Base-by-base conservation (phyloP, 35 echinoderm and acorn worm species). In the Anneissia japonica region DNA sequence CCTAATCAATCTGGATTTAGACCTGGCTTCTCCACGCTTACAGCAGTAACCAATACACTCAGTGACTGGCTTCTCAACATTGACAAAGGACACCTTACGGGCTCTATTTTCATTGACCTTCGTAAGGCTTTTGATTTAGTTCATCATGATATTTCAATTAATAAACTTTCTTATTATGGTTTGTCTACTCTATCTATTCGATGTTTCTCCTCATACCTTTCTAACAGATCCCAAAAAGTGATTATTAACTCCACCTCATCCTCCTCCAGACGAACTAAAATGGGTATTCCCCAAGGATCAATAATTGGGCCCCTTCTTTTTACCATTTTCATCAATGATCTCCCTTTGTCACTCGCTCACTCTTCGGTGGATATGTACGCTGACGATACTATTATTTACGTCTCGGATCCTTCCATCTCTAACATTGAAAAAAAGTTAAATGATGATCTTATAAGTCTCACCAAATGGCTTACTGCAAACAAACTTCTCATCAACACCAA, bases 71-170 rank as follows among this genome's bases (percentile, higher is more conserved):
- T 80, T 36, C n/a, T 0, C 9, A 33, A 26, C 7, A 32, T 80
- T 21, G 83, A 85, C 7, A 16, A 73, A 19, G 56, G 46, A 3
- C 19, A 85, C 26, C 73, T 55, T 10, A 85, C 83, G 30, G 39
- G 39, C 74, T 31, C 39, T 56, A 77, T 90, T 46, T 74, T 90
- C 4, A 73, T 90, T 12, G 83, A 94, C 74, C 81, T 86, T 46
- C 79, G 83, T 55, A 82, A 89, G 14, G 92, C 88, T 0, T 94
- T 94, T 90, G 93, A 94, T 36, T 85, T 89, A 11, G 77, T 91
- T 16, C 55, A 88, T 85, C 88, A 88, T 75, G 1, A 80, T 6
- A 85, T 91, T 33, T 82, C 88, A 1, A 36, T 88, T 0, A 77
- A 87, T 4, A 46, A 84, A 36, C 88, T 85, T 72, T 14, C 73